These are phyloP conservation scores for Megaceryle torquata DNA, from an alignment of 2,113 vertebrate species.

Conservation along the genomic window DNA sequence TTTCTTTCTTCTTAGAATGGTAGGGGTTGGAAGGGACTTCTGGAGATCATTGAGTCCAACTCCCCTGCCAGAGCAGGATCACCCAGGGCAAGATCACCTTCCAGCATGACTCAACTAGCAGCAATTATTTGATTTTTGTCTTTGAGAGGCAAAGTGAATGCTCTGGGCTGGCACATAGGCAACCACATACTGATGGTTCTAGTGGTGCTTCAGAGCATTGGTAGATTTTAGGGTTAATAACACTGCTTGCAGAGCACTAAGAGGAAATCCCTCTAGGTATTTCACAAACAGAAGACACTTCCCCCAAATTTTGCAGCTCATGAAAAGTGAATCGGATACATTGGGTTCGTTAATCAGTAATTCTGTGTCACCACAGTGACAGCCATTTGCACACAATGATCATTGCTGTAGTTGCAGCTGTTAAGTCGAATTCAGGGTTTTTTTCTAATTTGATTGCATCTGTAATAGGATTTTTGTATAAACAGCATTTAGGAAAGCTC, in stretches of 20 bases:
- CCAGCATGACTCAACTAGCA: background rate
- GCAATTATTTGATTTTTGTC: background rate
- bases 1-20: background rate
- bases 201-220: background rate
- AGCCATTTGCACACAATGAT: background rate
- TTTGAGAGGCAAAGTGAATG: background rate
- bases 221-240: background rate
- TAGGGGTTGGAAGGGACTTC: too few species aligned
- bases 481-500: background rate
- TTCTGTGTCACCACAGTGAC: background rate
- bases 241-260: background rate
- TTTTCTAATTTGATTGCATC: background rate
- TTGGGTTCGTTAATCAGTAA: background rate
- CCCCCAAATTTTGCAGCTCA: background rate
- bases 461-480: background rate
- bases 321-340: background rate
- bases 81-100: background rate
- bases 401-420: background rate
- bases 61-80: too few species aligned
- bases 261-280: background rate
- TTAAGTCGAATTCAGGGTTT: background rate
- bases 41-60: too few species aligned
- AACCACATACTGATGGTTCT: background rate
- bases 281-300: background rate
- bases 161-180: accelerated